Evolutionary conservation across 1,140 invertebrate genomes (phyloP), one percentile per base, ranked within the genome.

Genomic region (Tetramorium alpestre): DNA sequence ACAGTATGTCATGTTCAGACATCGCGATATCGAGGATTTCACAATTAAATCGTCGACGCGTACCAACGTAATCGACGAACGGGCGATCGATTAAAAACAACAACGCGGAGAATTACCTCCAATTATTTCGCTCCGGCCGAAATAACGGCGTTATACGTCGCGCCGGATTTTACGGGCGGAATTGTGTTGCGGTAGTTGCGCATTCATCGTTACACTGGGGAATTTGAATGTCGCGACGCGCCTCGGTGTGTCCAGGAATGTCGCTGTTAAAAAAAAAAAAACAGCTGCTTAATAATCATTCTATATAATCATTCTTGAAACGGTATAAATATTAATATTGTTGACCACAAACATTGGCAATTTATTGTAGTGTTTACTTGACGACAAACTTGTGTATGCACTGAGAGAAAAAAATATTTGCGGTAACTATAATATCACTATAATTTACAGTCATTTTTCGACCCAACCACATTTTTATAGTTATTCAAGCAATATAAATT

Each of bases 41-140:
- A 58, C 67, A 82, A 73, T 84, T 73, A 84, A 84, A 84, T 84
- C 69, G 54, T 16, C 67, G 18, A 58, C 38, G 25, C 51, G 25
- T 10, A 18, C 44, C 28, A 47, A 54, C 47, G 62, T 72, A 82
- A 82, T 82, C 80, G 80, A 22, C 51, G 51, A 25, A 58, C 38
- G 13, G n/a, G 41, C 38, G 67, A 84, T 60, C 80, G 80, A 73
- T 84, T 84, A 84, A 84, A 84, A 84, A 84, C 80, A 84, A 84
- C 80, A 60, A 54, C 41, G 54, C 80, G 3, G 69, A 84, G 80
- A 84, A 84, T 84, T 84, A 84, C 54, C 69, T 60, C 41, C 80
- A 84, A 84, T 84, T 84, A 84, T 84, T 84, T 84, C 28, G 54
- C 25, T 47, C 41, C 69, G 67, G 25, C 22, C 54, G 41, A 73